Base-by-base conservation (phyloP, 2,888 invertebrate genomes). In the Lochmaea capreae region DNA sequence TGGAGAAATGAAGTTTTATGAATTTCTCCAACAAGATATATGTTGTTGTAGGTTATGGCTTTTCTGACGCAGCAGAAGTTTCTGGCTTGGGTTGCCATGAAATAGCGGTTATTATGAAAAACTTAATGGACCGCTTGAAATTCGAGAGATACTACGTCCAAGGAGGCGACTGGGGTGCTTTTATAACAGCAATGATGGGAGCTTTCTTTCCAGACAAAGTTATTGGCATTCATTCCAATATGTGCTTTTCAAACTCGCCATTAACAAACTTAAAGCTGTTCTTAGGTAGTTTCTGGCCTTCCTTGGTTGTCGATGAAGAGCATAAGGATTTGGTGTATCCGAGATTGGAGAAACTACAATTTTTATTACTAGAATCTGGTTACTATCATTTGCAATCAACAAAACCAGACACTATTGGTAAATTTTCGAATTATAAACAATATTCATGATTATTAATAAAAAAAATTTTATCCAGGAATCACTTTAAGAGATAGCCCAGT, bases 321-420 rank as follows among this genome's bases (percentile, higher is more conserved):
- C 81, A 88, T 69, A 83, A 85, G 14, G 86, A 89, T 46, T 88
- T 83, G 80, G 86, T 90, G 83, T 91, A 90, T 79, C 91, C 92
- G 0, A 67, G 91, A 9, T 80, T 78, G 5, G 77, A 87, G 74
- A 89, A 4, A 87, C 87, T 77, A 77, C 85, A 87, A 2, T 86
- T 84, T 71, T 9, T 88, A 0, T 71, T 90, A 65, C 86, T 88
- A 65, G 92, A 93, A 83, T 84, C 83, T 46, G 93, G 92, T 0
- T 93, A 92, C 79, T 84, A 94, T 81, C 96, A 96, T 83, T 78
- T 96, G 6, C 97, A 97, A 84, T 91, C 94, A 0, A 95, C 96
- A 0, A 97, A 96, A 85, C 97, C 97, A 14, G 97, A 97, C 82
- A 96, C 96, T 0, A 88, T 95, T 78, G 96, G 95, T 93, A 83